phyloP scores from a whole-genome alignment of 2,797 vertebrate species.

The Hipposideros larvatus region DNA sequence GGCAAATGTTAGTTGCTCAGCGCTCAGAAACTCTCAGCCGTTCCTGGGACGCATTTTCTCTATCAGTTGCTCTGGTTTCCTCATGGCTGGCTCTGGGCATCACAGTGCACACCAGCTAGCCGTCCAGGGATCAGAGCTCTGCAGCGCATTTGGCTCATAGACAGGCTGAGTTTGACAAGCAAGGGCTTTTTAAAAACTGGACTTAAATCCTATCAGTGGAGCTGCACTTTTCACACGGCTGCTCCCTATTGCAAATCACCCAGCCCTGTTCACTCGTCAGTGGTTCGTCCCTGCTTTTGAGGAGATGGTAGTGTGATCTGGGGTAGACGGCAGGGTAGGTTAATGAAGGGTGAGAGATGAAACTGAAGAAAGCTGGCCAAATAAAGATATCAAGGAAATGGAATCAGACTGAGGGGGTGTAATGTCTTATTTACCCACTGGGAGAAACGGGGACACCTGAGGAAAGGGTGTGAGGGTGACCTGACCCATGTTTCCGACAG shows the following conservation, averaged over 20 bases:
- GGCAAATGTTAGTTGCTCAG: not conserved
- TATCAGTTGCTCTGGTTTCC: not conserved
- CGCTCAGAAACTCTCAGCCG: not conserved
- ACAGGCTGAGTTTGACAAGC: rapidly evolving
- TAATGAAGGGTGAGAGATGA: not conserved
- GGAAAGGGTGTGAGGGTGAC: not conserved
- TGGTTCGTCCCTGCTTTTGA: too few relatives aligned
- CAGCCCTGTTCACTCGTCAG: too few relatives aligned
- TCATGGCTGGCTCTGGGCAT: too few relatives aligned
- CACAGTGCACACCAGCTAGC: rapidly evolving
- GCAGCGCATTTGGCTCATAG: not conserved
- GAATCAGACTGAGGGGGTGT: not conserved
- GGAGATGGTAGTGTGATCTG: not conserved
- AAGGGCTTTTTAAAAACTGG: not conserved
- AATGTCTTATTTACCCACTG: not conserved
- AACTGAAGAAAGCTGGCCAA: not conserved
- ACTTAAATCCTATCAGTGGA: not conserved
- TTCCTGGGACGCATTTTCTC: not conserved
- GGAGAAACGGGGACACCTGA: rapidly evolving
- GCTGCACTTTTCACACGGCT: not conserved
- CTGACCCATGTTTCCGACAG: not conserved
- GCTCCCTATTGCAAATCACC: rapidly evolving
- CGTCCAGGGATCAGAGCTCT: not conserved
- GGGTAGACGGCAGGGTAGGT: not conserved
- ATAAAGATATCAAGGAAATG: not conserved